These are phyloP conservation scores for Saturnia pavonia DNA, from an alignment of 2,888 invertebrate species.

Conservation along the genomic window DNA sequence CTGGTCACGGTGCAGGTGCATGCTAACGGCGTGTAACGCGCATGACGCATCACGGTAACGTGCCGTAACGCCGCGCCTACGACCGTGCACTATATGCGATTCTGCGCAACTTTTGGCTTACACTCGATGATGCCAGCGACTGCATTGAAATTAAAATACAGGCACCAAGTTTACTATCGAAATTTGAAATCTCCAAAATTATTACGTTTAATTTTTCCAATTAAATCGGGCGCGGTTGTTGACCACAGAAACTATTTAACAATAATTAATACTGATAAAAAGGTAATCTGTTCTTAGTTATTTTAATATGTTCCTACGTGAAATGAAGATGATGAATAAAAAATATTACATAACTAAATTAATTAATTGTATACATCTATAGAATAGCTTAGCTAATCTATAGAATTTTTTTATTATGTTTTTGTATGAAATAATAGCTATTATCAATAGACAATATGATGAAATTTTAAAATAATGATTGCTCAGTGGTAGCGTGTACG, in stretches of 20 bases:
- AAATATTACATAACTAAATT: background rate
- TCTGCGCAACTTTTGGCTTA: background rate
- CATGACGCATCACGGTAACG: constrained; percentile 26
- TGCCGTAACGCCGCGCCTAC: constrained; percentile 17
- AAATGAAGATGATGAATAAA: background rate
- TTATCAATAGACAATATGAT: no score
- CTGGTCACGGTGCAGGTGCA: constrained; percentile 32
- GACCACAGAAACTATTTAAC: background rate
- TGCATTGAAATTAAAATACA: constrained; percentile 1
- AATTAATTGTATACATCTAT: background rate
- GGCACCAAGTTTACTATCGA: background rate
- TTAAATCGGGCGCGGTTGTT: background rate
- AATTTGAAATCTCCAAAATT: background rate
- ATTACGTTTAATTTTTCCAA: background rate
- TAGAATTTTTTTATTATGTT: no score
- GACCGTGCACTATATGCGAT: background rate
- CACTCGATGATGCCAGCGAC: background rate
- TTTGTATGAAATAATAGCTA: no score
- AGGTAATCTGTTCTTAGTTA: background rate
- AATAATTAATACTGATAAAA: background rate
- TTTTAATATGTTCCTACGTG: background rate
- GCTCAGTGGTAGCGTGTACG: no score
- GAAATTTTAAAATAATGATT: no score
- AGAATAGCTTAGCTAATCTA: no score
- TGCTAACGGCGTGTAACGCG: constrained; percentile 34